phyloP scores from a whole-genome alignment of 2,888 invertebrate species.

The Aricia artaxerxes region DNA sequence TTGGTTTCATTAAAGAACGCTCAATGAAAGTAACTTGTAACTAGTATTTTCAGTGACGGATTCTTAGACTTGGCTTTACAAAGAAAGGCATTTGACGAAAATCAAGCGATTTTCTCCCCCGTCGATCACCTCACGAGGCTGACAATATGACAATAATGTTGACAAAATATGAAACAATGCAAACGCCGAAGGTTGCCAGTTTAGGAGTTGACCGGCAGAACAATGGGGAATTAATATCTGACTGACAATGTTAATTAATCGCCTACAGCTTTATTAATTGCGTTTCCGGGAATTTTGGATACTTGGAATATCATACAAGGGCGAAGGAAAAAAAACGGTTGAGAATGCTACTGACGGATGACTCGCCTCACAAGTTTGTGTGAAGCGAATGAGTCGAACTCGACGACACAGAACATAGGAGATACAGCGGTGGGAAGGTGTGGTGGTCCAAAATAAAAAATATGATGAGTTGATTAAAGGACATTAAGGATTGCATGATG shows the following conservation, averaged over 20 bases:
- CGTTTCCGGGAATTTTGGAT: background rate
- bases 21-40: too few species aligned
- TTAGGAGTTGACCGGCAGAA: slow-evolving; percentile 13
- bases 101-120: background rate
- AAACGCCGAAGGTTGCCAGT: slow-evolving; percentile 51
- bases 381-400: too few species aligned
- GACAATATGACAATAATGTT: slow-evolving; percentile 67
- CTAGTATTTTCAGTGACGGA: background rate
- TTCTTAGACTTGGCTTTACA: background rate
- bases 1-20: background rate
- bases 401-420: too few species aligned
- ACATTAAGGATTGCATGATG: too few species aligned
- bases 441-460: too few species aligned
- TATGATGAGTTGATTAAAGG: too few species aligned
- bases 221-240: slow-evolving; percentile 17
- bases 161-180: slow-evolving; percentile 62
- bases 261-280: slow-evolving; percentile 18
- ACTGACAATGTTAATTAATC: slow-evolving; percentile 1
- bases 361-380: too few species aligned
- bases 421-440: too few species aligned
- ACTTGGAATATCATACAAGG: background rate
- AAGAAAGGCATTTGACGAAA: background rate
- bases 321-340: background rate
- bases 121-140: slow-evolving; percentile 40
- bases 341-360: background rate